Evolutionary conservation across 2,888 invertebrate species (phyloP).

Genomic region (Eupithecia abbreviata): DNA sequence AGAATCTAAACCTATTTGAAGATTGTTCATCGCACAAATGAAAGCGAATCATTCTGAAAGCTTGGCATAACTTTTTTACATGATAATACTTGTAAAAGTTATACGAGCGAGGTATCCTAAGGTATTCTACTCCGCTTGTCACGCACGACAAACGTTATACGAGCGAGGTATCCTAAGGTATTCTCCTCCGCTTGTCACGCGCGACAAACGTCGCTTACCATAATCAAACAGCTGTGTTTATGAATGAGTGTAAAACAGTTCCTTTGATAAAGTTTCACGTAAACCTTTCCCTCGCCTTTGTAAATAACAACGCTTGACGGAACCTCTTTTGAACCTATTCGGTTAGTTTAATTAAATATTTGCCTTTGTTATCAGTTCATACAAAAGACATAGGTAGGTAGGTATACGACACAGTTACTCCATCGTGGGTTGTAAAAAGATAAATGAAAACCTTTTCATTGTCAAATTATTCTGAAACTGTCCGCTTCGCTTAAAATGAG

Average conservation of each 20-base stretch:
- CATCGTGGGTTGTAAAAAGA: constrained; percentile 3
- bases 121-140: background rate
- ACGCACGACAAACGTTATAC: constrained; percentile 14
- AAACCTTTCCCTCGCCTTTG: constrained; percentile 13
- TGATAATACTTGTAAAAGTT: constrained; percentile 14
- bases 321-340: background rate
- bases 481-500: background rate
- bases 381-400: background rate
- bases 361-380: background rate
- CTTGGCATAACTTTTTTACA: constrained; percentile 9
- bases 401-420: background rate
- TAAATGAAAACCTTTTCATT: background rate
- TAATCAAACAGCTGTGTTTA: constrained; percentile 7
- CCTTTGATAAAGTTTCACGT: constrained; percentile 14
- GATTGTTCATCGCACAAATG: constrained; percentile 1
- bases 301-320: background rate
- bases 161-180: constrained; percentile 1
- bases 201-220: constrained; percentile 19
- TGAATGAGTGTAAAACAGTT: constrained; percentile 13
- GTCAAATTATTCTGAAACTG: background rate
- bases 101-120: constrained; percentile 9
- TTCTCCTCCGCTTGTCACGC: background rate
- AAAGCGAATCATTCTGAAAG: constrained; percentile 10
- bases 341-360: background rate
- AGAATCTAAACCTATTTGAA: background rate